A percentile compares a stretch with the other conserved stretches of the same genome.
phyloP scores from a whole-genome alignment of 2,797 vertebrate genomes.

The Botia almorhae region DNA sequence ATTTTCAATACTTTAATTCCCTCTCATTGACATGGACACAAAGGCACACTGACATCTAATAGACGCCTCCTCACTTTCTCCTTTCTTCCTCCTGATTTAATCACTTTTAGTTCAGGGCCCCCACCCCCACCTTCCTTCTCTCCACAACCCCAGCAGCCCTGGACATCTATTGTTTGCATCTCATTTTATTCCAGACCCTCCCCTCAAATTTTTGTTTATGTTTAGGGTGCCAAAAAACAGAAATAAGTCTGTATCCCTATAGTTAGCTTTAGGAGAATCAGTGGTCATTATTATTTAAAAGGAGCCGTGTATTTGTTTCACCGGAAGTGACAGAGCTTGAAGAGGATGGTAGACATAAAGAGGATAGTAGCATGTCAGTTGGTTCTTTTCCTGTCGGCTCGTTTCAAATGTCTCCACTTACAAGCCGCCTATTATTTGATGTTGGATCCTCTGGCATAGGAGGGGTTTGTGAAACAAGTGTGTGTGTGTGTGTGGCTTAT shows the following conservation, averaged over 20 bases:
- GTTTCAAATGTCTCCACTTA: conserved; percentile 71
- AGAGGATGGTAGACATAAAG: not conserved
- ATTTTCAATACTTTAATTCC: conserved; percentile 90
- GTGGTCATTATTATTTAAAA: conserved; percentile 23
- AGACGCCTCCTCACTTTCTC: conserved; percentile 77
- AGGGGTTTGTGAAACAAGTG: conserved; percentile 55
- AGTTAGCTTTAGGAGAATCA: conserved; percentile 53
- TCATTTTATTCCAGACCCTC: conserved; percentile 73
- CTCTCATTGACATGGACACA: conserved; percentile 89
- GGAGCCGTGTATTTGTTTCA: not conserved
- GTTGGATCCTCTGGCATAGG: conserved; percentile 57
- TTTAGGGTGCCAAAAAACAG: conserved; percentile 58
- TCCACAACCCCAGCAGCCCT: conserved; percentile 23
- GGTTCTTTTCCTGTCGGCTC: conserved; percentile 63
- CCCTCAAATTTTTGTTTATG: conserved; percentile 75
- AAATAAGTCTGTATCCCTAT: conserved; percentile 59
- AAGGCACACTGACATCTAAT: conserved; percentile 83
- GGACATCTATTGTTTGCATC: conserved; percentile 49
- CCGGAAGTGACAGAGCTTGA: not conserved
- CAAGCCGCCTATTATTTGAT: conserved; percentile 63
- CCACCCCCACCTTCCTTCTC: conserved; percentile 46
- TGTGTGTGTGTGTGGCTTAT: conserved; percentile 27
- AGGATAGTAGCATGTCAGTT: conserved; percentile 45
- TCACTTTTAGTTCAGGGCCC: conserved; percentile 59
- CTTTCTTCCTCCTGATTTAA: conserved; percentile 67